phyloP scores from a whole-genome alignment of 1,140 invertebrate genomes.

The Cydia splendana region DNA sequence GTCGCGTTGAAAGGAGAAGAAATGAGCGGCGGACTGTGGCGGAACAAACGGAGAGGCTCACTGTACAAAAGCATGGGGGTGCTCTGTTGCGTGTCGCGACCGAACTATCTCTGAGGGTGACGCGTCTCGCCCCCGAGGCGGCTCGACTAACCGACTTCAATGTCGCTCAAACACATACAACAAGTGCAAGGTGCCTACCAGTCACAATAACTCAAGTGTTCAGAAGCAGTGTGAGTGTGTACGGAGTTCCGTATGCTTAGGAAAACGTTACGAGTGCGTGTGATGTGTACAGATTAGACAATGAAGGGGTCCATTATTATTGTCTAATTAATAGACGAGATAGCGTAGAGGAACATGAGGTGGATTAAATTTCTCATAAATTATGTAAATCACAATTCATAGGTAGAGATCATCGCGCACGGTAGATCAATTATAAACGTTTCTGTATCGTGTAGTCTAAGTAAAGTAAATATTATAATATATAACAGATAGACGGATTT shows the following conservation, averaged over 20 bases:
- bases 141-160: conserved; percentile 36
- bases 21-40: conserved; percentile 81
- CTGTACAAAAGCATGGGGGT: conserved; percentile 84
- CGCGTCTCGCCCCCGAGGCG: conserved; percentile 61
- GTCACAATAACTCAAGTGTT: conserved; percentile 38
- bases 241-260: background rate
- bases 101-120: conserved; percentile 83
- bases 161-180: conserved; percentile 16
- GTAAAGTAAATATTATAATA: conserved; percentile 20
- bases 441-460: conserved; percentile 16
- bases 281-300: conserved; percentile 52
- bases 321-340: conserved; percentile 49
- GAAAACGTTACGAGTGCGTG: conserved; percentile 24
- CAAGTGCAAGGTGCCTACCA: conserved; percentile 20
- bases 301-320: conserved; percentile 74
- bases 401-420: conserved; percentile 27
- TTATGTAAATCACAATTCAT: conserved; percentile 30
- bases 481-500: conserved; percentile 32
- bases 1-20: conserved; percentile 81
- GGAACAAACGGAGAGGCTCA: conserved; percentile 82
- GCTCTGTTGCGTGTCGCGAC: conserved; percentile 83
- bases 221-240: conserved; percentile 34
- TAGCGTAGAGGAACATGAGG: conserved; percentile 12
- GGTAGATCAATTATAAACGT: conserved; percentile 42
- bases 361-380: conserved; percentile 25